phyloP scores from a whole-genome alignment of 2,113 vertebrate genomes.

The Hystrix brachyura region DNA sequence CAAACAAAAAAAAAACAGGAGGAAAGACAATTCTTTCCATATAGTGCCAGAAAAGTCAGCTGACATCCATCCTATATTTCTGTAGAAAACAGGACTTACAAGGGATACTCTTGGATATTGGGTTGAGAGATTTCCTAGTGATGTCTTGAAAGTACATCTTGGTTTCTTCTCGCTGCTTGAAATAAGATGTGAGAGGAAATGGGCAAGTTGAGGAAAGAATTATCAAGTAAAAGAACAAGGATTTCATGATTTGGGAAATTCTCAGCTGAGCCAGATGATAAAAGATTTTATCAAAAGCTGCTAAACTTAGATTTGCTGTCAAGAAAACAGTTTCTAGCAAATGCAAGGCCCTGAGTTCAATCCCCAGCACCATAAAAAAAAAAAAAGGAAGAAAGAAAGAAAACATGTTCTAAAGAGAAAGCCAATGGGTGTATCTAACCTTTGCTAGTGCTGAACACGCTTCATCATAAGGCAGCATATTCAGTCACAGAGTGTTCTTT shows the following conservation, averaged over 20 bases:
- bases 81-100: not conserved
- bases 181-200: not conserved
- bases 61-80: not conserved
- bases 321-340: not conserved
- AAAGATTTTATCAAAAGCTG: not conserved
- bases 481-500: not conserved
- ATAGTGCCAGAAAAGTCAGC: not conserved
- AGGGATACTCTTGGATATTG: not conserved
- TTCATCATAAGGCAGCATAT: not conserved
- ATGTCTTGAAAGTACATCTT: not conserved
- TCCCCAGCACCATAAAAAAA: too few species aligned
- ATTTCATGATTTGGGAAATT: not conserved
- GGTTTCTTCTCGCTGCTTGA: not conserved
- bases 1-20: not conserved
- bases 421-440: not conserved
- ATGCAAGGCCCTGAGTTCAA: too few species aligned
- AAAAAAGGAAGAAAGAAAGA: not conserved
- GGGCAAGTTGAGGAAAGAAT: not conserved
- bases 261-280: not conserved
- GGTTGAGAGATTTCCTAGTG: not conserved
- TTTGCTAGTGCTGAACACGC: too few species aligned
- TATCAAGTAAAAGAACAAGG: not conserved
- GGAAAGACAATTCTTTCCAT: not conserved
- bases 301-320: not conserved
- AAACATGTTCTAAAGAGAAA: not conserved